phyloP scores from a whole-genome alignment of 2,888 invertebrate species.

The Anaspis maculata region DNA sequence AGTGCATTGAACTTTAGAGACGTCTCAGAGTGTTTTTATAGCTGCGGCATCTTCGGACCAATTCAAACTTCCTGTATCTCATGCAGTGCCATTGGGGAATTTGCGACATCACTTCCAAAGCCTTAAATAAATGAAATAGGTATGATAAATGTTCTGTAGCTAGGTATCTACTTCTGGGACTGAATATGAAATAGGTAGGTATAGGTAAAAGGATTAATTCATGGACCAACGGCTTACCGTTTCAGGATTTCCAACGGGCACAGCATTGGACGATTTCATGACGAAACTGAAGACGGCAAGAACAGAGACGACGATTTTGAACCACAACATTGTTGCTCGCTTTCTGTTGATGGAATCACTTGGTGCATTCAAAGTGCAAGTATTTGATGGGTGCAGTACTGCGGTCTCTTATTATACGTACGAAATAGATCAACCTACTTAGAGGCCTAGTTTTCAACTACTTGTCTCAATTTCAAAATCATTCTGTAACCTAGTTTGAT shows the following conservation, averaged over 20 bases:
- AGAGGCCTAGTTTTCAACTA: constrained; percentile 17
- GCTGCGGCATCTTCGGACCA: constrained; percentile 69
- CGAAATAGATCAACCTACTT: constrained; percentile 22
- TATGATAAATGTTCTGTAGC: not conserved
- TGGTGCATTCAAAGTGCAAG: constrained; percentile 7
- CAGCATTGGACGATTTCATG: constrained; percentile 1
- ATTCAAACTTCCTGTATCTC: constrained; percentile 70
- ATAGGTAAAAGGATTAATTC: constrained; percentile 1
- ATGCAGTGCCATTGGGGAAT: constrained; percentile 81
- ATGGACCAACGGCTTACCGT: too few relatives aligned
- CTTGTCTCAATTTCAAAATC: constrained; percentile 12
- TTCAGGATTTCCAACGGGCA: constrained; percentile 16
- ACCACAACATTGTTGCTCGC: not conserved
- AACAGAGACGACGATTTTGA: constrained; percentile 1
- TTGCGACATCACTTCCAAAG: constrained; percentile 64
- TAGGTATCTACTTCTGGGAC: too few relatives aligned
- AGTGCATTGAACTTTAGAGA: constrained; percentile 7
- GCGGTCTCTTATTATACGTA: constrained; percentile 8
- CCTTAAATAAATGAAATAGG: constrained; percentile 40
- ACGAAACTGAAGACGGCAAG: not conserved
- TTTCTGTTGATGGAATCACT: not conserved
- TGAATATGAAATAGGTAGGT: too few relatives aligned
- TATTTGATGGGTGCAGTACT: constrained; percentile 5
- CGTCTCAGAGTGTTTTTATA: constrained; percentile 49
- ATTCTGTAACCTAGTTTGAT: constrained; percentile 17